Evolutionary conservation across 1,140 invertebrate species (phyloP), one percentile per base, ranked within the genome.

Genomic region (Sarcophaga bullata): DNA sequence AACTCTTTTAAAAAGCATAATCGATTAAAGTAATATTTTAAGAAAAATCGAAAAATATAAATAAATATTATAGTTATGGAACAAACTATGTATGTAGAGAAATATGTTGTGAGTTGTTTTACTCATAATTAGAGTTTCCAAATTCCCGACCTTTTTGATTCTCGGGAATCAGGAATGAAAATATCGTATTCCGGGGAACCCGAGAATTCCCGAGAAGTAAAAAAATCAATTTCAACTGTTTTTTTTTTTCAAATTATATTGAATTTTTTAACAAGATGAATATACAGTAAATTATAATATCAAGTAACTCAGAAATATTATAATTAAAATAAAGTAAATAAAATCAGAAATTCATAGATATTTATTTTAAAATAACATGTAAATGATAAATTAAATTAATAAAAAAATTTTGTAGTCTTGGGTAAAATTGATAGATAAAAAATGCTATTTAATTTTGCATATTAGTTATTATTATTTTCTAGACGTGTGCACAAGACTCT

Each of bases 321-420:
- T 15, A 58, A 58, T 58, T 58, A 58, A 58, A 15, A 58, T 58
- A 58, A 58, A 58, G 52, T 58, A 58, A 58, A 58, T 58, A 7
- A 58, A 58, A 58, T 58, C 13, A 58, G 10, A 15, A 58, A 58
- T 58, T 58, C 52, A 58, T 58, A 58, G 52, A 58, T 58, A 58
- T 58, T 58, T 15, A 58, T 58, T 58, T 7, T 7, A 58, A 58
- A 58, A 58, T 7, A 58, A 58, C 52, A 58, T 58, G 8, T 58
- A 58, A 58, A 58, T 58, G 52, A 58, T 58, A 58, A 58, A n/a
- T 58, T 58, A n/a, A 58, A 58, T 58, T 58, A 58, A 58, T 58
- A 15, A 58, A 15, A 15, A n/a, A 58, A 3, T 58, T 15, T 15
- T 15, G 54, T 58, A 58, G 54, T 58, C 52, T 58, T 58, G 52